A percentile compares a stretch with the other conserved stretches of the same genome.
Evolutionary conservation across 2,888 invertebrate species (phyloP).

Genomic region (Mesoligia furuncula): DNA sequence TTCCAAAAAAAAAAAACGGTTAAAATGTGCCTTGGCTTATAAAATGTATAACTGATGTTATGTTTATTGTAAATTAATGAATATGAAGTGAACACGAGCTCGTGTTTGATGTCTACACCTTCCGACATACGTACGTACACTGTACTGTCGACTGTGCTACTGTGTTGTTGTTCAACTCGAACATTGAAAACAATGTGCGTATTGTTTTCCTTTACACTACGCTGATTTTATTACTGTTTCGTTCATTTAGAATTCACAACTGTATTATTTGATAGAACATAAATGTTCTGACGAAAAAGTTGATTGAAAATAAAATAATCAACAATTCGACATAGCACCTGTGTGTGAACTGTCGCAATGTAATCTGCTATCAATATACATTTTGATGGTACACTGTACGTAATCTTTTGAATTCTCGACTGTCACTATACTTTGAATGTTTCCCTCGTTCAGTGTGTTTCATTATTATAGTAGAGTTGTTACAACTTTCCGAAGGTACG

Average conservation of each 20-base stretch:
- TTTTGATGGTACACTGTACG: constrained; percentile 63
- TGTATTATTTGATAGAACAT: constrained; percentile 12
- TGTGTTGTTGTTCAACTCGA: constrained; percentile 26
- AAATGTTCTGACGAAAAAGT: constrained; percentile 6
- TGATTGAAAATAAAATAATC: background rate
- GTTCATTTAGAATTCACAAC: constrained; percentile 39
- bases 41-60: constrained; percentile 84
- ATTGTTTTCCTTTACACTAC: constrained; percentile 40
- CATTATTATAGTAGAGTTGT: constrained; percentile 82
- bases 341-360: constrained; percentile 20
- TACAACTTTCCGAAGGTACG: constrained; percentile 91
- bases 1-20: constrained; percentile 86
- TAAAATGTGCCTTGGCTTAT: constrained; percentile 89
- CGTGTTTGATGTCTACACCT: constrained; percentile 78
- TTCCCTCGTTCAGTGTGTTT: constrained; percentile 72
- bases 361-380: constrained; percentile 34
- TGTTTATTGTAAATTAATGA: constrained; percentile 80
- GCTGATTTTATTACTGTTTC: constrained; percentile 43
- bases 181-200: constrained; percentile 34
- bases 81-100: constrained; percentile 74
- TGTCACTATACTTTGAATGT: constrained; percentile 67
- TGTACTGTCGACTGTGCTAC: constrained; percentile 47
- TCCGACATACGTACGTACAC: constrained; percentile 53
- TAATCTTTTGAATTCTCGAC: constrained; percentile 70
- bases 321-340: constrained; percentile 9